Conservation (phyloP, 2,797 vertebrate species). For the Spatula clypeata region DNA sequence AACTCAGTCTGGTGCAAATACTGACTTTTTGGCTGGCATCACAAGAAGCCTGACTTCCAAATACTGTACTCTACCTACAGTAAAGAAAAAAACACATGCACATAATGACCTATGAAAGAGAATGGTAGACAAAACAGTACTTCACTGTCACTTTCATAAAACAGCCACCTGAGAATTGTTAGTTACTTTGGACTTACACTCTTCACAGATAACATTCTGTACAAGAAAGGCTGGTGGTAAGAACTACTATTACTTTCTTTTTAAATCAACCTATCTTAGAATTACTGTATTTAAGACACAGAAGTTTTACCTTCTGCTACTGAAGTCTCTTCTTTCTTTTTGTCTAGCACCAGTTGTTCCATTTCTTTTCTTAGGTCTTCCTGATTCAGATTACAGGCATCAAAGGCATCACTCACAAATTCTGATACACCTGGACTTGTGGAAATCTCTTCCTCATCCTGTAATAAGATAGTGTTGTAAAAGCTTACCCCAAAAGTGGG, state of each 20-base stretch:
- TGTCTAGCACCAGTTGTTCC: slow-evolving; percentile 96
- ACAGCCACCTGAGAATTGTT: background rate
- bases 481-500: background rate
- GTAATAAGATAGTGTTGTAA: slow-evolving; percentile 51
- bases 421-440: slow-evolving; percentile 96
- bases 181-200: background rate
- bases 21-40: background rate
- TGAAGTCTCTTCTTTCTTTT: slow-evolving; percentile 87
- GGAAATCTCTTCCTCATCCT: slow-evolving; percentile 96
- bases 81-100: background rate
- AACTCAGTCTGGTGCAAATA: background rate
- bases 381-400: slow-evolving; percentile 90
- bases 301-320: slow-evolving; percentile 86
- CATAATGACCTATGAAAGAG: background rate
- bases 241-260: background rate
- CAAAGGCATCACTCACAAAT: slow-evolving; percentile 97
- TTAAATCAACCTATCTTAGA: background rate
- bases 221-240: rapidly evolving
- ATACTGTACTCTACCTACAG: background rate
- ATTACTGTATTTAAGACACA: background rate
- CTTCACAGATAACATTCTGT: background rate
- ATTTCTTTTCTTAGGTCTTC: slow-evolving; percentile 97
- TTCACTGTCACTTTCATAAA: background rate
- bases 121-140: background rate
- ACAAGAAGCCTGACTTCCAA: background rate